phyloP scores from a whole-genome alignment of 2,797 vertebrate species.

The Chloroceryle inda region DNA sequence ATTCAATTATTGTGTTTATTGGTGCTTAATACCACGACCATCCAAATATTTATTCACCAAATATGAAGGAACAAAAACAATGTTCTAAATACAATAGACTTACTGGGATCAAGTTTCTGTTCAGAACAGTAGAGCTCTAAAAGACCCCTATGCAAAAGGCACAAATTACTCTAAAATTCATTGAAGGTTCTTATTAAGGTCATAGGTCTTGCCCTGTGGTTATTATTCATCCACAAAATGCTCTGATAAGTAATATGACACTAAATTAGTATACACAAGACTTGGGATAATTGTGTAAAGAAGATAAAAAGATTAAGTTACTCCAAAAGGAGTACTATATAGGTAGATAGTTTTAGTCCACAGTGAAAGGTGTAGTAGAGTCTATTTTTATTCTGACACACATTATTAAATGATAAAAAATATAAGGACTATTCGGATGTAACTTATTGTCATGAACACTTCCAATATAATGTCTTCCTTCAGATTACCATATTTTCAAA shows the following conservation, averaged over 20 bases:
- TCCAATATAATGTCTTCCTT: conserved; percentile 72
- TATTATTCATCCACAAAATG: conserved; percentile 82
- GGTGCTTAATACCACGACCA: conserved; percentile 77
- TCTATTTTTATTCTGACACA: conserved; percentile 74
- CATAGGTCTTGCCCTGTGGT: conserved; percentile 83
- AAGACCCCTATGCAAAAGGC: conserved; percentile 70
- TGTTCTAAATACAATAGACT: conserved; percentile 86
- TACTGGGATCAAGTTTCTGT: conserved; percentile 84
- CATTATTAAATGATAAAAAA: conserved; percentile 77
- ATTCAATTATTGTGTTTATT: conserved; percentile 89
- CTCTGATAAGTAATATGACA: conserved; percentile 89
- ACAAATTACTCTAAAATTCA: conserved; percentile 80
- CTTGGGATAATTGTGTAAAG: conserved; percentile 81
- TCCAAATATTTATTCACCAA: conserved; percentile 94
- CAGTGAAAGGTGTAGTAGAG: conserved; percentile 68
- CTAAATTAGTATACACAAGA: conserved; percentile 78
- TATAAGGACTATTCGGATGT: conserved; percentile 72
- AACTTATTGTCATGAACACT: conserved; percentile 78
- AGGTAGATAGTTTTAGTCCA: conserved; percentile 75
- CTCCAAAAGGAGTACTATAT: conserved; percentile 76
- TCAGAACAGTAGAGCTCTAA: conserved; percentile 76
- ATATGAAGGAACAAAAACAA: conserved; percentile 85
- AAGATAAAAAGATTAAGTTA: conserved; percentile 84
- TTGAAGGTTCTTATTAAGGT: conserved; percentile 84
- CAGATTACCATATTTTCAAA: conserved; percentile 80